phyloP scores from a whole-genome alignment of 2,113 vertebrate species.

The Tursiops truncatus region DNA sequence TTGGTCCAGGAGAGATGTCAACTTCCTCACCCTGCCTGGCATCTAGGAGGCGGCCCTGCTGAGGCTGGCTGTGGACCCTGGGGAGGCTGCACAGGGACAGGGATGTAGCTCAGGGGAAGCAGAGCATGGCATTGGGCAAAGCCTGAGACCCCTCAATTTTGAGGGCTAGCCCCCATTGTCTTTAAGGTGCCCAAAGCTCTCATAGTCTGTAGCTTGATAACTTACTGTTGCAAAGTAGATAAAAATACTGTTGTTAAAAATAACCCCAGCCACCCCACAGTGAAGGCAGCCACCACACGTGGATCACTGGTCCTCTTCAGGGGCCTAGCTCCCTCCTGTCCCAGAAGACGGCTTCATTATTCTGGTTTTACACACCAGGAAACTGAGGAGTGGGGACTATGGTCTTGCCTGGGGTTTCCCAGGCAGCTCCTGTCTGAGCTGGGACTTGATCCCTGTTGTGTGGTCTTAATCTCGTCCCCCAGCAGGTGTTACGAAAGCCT shows the following conservation, averaged over 20 bases:
- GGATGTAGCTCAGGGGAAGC: background rate
- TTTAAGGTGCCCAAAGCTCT: background rate
- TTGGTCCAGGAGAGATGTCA: background rate
- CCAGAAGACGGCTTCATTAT: rapidly evolving
- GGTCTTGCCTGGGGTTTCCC: background rate
- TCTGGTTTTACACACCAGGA: background rate
- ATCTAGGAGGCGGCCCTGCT: background rate
- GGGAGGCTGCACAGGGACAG: background rate
- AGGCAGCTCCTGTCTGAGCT: background rate
- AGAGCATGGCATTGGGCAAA: background rate
- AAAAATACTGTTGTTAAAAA: background rate
- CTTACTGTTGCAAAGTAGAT: background rate
- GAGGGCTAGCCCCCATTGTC: background rate
- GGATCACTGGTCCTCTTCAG: background rate
- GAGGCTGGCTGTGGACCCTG: background rate
- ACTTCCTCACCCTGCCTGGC: background rate
- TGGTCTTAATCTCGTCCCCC: background rate
- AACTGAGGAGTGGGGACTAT: background rate
- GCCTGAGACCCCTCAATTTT: too few species aligned
- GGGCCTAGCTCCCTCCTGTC: background rate
- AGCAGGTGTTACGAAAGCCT: background rate
- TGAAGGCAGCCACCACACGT: rapidly evolving
- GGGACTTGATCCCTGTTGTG: background rate
- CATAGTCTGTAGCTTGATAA: background rate
- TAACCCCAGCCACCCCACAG: background rate